Conservation (phyloP, 2,888 invertebrate species). For the Troides helena region DNA sequence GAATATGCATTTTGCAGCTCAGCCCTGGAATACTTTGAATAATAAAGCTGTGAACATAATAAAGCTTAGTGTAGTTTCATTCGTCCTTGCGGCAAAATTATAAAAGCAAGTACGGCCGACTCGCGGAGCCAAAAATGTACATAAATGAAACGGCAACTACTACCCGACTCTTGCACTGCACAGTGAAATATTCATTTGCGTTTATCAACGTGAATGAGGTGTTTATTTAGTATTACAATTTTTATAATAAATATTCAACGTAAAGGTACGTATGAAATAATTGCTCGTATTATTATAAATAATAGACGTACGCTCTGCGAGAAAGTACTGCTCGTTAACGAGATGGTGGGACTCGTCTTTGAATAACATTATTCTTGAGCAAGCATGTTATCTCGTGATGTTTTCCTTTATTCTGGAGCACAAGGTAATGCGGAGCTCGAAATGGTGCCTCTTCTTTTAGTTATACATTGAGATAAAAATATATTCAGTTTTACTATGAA, state of each 20-base stretch:
- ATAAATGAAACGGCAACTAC: neutral
- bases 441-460: neutral
- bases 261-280: neutral
- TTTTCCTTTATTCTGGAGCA: conserved; percentile 1
- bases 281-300: conserved; percentile 1
- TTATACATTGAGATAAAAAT: neutral
- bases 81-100: neutral
- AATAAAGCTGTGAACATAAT: no score
- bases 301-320: neutral
- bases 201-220: neutral
- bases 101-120: neutral
- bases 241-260: neutral
- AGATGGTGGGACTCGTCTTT: neutral
- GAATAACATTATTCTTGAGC: conserved; percentile 3
- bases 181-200: neutral
- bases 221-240: neutral
- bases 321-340: conserved; percentile 1
- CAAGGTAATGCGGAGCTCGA: neutral
- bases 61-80: neutral
- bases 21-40: no score
- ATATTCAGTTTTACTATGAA: neutral
- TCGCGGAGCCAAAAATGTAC: neutral
- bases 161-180: neutral
- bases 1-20: no score
- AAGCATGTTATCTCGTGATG: conserved; percentile 6